Evolutionary conservation across 2,888 invertebrate genomes (phyloP), one percentile per base, ranked within the genome.

Genomic region (Hypomecis punctinalis): DNA sequence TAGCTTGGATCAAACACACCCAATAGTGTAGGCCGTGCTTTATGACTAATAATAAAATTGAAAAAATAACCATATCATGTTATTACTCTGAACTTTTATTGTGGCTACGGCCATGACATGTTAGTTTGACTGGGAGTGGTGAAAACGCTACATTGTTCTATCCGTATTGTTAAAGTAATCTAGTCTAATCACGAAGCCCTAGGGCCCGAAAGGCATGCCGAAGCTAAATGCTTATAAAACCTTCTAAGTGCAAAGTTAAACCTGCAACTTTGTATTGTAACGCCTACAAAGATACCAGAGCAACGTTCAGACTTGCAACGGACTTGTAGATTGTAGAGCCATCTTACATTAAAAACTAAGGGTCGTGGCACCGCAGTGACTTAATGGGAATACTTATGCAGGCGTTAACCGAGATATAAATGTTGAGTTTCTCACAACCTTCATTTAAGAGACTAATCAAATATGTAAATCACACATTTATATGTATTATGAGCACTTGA

Each of bases 271-370:
- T 46, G 10, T 46, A 11, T 35, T n/a, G 35, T 49, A 55, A 49
- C 61, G 61, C 61, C 61, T 61, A 3, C n/a, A 33, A 53, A 61
- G 43, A 43, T 36, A 37, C 13, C 33, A 43, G 23, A 56, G 56
- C 56, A 39, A 48, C 7, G 39, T 1, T 6, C 47, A 40, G 23
- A 11, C 7, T 9, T 33, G 47, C 6, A 56, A 33, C 6, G n/a
- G 5, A 56, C 1, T 10, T 7, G 39, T 8, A 23, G 11, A 10
- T 10, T 7, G 39, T 8, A 23, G 11, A 10, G 8, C 13, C 40
- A 33, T 8, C 23, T 51, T 23, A 40, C 10, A 5, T 36, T 10
- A 1, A 6, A 35, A 48, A 48, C 35, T 23, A n/a, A 48, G n/a
- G 36, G 35, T n/a, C 8, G 48, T n/a, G 10, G 10, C 10, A 10